Percentiles rank a stretch among this genome's conserved stretches.
These are phyloP conservation scores for Chamaea fasciata DNA, from an alignment of 2,113 vertebrate genomes.

Conservation along the genomic window DNA sequence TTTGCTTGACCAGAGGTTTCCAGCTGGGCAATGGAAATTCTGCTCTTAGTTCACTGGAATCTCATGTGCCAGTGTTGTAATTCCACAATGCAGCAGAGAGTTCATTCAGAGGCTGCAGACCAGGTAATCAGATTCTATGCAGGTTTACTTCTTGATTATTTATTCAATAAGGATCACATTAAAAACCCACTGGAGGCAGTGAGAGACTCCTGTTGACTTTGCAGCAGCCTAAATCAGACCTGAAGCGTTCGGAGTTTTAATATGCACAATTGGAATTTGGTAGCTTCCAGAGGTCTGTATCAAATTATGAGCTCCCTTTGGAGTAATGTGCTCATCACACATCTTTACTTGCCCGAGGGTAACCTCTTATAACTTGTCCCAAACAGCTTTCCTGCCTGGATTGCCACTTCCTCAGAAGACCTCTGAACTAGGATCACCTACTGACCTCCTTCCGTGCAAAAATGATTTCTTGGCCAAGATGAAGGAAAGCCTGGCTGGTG, in stretches of 20 bases:
- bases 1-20: background rate
- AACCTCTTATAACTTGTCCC: background rate
- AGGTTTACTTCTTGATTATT: conserved; percentile 1
- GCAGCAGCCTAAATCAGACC: background rate
- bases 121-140: background rate
- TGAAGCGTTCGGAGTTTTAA: background rate
- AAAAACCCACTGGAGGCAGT: background rate
- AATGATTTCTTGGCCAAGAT: background rate
- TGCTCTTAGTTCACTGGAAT: background rate
- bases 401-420: background rate
- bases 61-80: background rate
- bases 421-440: background rate
- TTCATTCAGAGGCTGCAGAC: background rate
- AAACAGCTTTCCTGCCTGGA: background rate
- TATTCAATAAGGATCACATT: conserved; percentile 12
- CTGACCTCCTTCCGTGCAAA: background rate
- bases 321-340: background rate
- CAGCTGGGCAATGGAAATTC: background rate
- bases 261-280: background rate
- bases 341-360: background rate
- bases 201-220: background rate
- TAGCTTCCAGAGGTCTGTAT: background rate
- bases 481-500: background rate
- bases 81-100: background rate
- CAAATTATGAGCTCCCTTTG: background rate